Evolutionary conservation across 2,888 invertebrate species (phyloP).

Genomic region (Periphyllus acericola): DNA sequence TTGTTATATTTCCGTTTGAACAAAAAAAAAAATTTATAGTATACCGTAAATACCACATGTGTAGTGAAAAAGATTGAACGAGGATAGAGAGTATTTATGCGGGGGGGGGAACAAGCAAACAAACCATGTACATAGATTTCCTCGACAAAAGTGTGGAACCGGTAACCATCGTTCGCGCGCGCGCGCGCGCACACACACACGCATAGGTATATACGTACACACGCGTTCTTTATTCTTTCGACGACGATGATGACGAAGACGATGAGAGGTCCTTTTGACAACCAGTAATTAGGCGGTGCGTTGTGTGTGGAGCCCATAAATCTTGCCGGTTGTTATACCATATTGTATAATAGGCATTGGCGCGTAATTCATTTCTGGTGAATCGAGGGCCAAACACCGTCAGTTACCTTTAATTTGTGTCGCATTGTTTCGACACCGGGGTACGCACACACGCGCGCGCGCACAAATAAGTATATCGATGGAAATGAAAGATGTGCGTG

Average conservation of each 20-base stretch:
- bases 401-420: constrained; percentile 60
- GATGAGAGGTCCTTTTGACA: constrained; percentile 53
- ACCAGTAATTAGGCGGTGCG: constrained; percentile 57
- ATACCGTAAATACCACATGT: constrained; percentile 13
- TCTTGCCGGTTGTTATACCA: constrained; percentile 55
- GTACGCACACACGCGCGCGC: not conserved
- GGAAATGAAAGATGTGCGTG: not conserved
- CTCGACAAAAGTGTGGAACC: constrained; percentile 49
- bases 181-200: constrained; percentile 14
- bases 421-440: constrained; percentile 48
- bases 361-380: constrained; percentile 59
- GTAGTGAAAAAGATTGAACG: constrained; percentile 16
- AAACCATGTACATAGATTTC: constrained; percentile 19
- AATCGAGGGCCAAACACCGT: constrained; percentile 49
- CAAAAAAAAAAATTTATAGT: not conserved
- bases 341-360: constrained; percentile 57
- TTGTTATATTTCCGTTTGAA: constrained; percentile 37
- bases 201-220: not conserved
- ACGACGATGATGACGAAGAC: constrained; percentile 3
- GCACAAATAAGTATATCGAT: constrained; percentile 8
- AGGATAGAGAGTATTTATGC: not conserved
- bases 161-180: no score
- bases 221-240: not conserved
- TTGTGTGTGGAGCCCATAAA: constrained; percentile 53
- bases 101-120: not conserved